phyloP scores from a whole-genome alignment of 2,113 vertebrate species.

The Nothobranchius furzeri region DNA sequence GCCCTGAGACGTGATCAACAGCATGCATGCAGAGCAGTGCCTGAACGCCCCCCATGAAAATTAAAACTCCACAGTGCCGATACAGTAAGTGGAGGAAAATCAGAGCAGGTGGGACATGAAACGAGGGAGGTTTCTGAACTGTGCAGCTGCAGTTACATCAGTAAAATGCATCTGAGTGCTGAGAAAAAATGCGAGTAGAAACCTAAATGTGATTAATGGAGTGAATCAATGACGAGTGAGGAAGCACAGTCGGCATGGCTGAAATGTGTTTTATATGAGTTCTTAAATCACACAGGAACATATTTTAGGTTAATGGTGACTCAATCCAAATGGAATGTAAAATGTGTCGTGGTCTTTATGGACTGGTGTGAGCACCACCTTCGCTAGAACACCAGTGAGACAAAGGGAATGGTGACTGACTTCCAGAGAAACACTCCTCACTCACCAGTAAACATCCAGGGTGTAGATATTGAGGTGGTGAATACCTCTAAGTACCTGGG shows the following conservation, averaged over 20 bases:
- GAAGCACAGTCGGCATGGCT: neutral
- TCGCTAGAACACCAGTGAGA: too few species aligned
- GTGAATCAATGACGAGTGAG: constrained; percentile 5
- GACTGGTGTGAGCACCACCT: too few species aligned
- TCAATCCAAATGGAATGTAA: neutral
- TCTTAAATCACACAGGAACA: neutral
- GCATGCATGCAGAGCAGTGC: neutral
- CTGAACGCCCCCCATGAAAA: neutral
- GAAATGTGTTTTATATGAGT: neutral
- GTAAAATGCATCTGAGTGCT: neutral
- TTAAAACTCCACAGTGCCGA: neutral
- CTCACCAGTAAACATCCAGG: too few species aligned
- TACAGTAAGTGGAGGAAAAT: constrained; percentile 5
- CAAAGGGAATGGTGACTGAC: too few species aligned
- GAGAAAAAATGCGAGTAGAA: constrained; percentile 18
- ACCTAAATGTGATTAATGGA: constrained; percentile 14
- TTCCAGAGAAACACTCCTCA: too few species aligned
- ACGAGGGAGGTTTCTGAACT: neutral
- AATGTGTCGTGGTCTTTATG: neutral
- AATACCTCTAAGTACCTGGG: too few species aligned
- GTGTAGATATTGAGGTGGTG: too few species aligned
- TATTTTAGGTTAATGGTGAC: constrained; percentile 4
- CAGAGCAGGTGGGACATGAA: constrained; percentile 9
- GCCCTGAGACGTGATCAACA: constrained; percentile 4
- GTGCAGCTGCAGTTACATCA: constrained; percentile 1